Conservation (phyloP, 2,888 invertebrate genomes). For the Ochlodes sylvanus region DNA sequence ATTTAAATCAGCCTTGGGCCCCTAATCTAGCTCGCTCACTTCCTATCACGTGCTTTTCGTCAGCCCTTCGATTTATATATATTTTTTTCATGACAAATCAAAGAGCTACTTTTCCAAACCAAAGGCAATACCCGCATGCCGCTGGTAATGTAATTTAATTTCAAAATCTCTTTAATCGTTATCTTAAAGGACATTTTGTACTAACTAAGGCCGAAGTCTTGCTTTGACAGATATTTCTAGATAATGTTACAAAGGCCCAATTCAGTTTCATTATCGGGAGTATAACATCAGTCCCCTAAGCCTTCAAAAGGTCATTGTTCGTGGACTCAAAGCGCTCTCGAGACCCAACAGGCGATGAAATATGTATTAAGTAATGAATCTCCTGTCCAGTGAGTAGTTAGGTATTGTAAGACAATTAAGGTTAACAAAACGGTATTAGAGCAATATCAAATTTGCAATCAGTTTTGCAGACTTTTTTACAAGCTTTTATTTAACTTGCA, state of each 20-base stretch:
- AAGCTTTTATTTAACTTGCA: too few relatives aligned
- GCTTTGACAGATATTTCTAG: slow-evolving; percentile 31
- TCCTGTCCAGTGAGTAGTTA: slow-evolving; percentile 6
- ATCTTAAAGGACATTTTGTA: slow-evolving; percentile 23
- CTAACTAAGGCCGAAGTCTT: slow-evolving; percentile 11
- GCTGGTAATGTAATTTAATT: not conserved
- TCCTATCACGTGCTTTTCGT: too few relatives aligned
- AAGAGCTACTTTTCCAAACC: too few relatives aligned
- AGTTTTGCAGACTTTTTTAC: too few relatives aligned
- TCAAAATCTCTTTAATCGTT: not conserved
- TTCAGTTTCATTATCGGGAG: slow-evolving; percentile 29
- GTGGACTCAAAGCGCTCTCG: slow-evolving; percentile 12
- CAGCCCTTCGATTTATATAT: too few relatives aligned
- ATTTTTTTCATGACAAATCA: too few relatives aligned
- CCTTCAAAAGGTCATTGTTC: slow-evolving; percentile 27
- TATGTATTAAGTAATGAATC: slow-evolving; percentile 24
- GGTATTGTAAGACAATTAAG: not conserved
- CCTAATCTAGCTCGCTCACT: too few relatives aligned
- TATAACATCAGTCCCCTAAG: slow-evolving; percentile 28
- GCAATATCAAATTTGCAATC: too few relatives aligned
- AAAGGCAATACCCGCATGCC: too few relatives aligned
- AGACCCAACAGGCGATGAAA: slow-evolving; percentile 14
- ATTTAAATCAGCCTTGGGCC: too few relatives aligned
- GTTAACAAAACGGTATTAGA: too few relatives aligned
- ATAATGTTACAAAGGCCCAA: slow-evolving; percentile 31